phyloP scores from a whole-genome alignment of 2,113 vertebrate species.

The Cheilinus undulatus region DNA sequence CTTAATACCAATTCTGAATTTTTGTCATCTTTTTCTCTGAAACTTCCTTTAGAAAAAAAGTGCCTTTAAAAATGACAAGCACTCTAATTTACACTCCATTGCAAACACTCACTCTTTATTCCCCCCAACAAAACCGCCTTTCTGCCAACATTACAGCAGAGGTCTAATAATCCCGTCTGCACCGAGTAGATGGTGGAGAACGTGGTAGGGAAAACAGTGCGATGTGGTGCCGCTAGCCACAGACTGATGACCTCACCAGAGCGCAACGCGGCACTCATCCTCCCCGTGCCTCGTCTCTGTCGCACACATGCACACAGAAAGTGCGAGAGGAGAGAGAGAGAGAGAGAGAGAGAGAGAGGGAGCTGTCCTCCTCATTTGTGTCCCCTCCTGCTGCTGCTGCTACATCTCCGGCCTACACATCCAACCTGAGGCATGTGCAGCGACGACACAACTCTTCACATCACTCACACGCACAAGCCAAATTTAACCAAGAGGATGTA shows the following conservation, averaged over 20 bases:
- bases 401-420: slow-evolving; percentile 48
- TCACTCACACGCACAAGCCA: slow-evolving; percentile 64
- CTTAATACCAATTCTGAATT: too few relatives aligned
- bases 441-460: slow-evolving; percentile 69
- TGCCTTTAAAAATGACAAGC: too few relatives aligned
- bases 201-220: slow-evolving; percentile 30
- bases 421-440: slow-evolving; percentile 67
- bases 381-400: slow-evolving; percentile 14
- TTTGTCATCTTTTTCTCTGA: too few relatives aligned
- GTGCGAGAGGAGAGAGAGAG: background rate
- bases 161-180: slow-evolving; percentile 23
- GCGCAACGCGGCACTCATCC: slow-evolving; percentile 47
- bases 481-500: slow-evolving; percentile 44
- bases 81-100: too few relatives aligned
- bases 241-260: slow-evolving; percentile 69
- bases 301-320: slow-evolving; percentile 27
- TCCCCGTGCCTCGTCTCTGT: slow-evolving; percentile 20
- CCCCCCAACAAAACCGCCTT: background rate
- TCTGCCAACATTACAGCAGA: slow-evolving; percentile 32
- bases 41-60: too few relatives aligned
- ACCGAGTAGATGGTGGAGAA: slow-evolving; percentile 24
- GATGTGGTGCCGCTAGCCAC: slow-evolving; percentile 50
- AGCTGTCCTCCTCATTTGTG: slow-evolving; percentile 50
- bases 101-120: background rate
- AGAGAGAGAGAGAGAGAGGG: background rate